Conservation (phyloP, 1,140 invertebrate species). For the Formica selysi region DNA sequence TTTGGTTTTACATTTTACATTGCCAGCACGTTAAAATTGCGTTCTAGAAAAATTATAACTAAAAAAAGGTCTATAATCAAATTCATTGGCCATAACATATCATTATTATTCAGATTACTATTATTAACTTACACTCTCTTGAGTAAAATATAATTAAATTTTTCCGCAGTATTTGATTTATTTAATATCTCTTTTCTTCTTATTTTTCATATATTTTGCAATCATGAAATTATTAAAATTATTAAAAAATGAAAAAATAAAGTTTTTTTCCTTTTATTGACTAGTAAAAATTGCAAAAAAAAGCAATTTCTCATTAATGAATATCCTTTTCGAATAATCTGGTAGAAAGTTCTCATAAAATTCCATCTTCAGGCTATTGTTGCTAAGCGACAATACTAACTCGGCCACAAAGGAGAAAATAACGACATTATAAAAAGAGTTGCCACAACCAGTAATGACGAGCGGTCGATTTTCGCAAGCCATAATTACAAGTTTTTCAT, state of each 20-base stretch:
- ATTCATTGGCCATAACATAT: too few relatives aligned
- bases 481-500: constrained; percentile 21
- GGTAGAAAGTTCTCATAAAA: neutral
- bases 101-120: neutral
- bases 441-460: neutral
- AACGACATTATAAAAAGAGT: constrained; percentile 38
- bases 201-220: neutral
- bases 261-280: neutral
- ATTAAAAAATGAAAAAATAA: neutral
- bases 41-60: neutral
- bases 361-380: constrained; percentile 8
- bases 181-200: neutral
- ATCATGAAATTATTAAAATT: neutral
- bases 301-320: neutral
- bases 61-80: too few relatives aligned
- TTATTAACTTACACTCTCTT: neutral
- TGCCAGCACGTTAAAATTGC: neutral
- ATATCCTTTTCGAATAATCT: constrained; percentile 3
- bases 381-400: neutral
- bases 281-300: neutral
- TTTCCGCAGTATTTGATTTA: neutral
- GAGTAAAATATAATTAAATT: neutral
- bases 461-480: constrained; percentile 13
- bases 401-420: neutral
- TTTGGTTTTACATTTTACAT: neutral